A percentile compares a stretch with the other conserved stretches of the same genome.
Evolutionary conservation across 1,140 invertebrate species (phyloP).

Genomic region (Caerostris extrusa): DNA sequence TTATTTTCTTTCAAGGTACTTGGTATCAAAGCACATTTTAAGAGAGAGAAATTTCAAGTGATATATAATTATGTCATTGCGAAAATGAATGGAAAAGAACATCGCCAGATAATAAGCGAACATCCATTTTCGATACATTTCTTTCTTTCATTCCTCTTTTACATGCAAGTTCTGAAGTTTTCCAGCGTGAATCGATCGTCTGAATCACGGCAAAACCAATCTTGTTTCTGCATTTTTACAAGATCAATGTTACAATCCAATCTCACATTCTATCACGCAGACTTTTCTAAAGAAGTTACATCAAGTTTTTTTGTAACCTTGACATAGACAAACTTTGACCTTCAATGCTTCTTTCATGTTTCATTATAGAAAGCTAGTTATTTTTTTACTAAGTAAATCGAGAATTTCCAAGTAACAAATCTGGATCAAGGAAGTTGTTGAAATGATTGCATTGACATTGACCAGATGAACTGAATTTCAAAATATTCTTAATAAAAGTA

Average conservation of each 20-base stretch:
- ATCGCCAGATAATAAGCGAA: not conserved
- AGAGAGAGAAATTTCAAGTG: too few species aligned
- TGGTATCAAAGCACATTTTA: too few species aligned
- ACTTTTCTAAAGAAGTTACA: not conserved
- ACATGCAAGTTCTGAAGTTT: not conserved
- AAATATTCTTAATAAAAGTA: too few species aligned
- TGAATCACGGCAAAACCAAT: not conserved
- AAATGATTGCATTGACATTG: too few species aligned
- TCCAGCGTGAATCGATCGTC: not conserved
- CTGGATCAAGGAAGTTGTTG: too few species aligned
- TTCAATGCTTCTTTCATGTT: not conserved
- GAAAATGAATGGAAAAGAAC: not conserved
- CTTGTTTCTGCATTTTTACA: not conserved
- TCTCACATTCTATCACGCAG: slow-evolving; percentile 17
- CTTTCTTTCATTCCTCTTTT: not conserved
- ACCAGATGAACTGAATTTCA: too few species aligned
- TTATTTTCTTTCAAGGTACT: too few species aligned
- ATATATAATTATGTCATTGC: too few species aligned
- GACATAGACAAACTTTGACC: not conserved
- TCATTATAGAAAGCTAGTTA: not conserved
- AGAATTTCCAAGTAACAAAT: not conserved
- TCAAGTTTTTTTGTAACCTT: not conserved
- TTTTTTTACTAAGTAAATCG: not conserved
- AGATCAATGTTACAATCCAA: slow-evolving; percentile 51
- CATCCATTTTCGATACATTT: not conserved